These are phyloP conservation scores for Laupala kohalensis DNA, from an alignment of 1,140 invertebrate species.

Conservation along the genomic window DNA sequence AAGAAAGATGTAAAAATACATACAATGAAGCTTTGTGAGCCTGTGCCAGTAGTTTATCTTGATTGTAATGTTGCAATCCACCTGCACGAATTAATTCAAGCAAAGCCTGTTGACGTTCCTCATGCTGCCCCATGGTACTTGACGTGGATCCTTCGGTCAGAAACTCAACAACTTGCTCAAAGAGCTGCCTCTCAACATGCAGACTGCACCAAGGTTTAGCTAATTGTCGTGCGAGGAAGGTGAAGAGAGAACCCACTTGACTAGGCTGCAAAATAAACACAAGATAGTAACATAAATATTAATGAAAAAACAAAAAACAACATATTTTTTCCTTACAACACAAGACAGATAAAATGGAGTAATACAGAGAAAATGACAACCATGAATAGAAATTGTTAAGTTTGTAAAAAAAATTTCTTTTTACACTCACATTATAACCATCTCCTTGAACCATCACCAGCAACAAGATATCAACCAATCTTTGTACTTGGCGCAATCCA, in stretches of 20 bases:
- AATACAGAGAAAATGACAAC: no score
- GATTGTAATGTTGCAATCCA: conserved; percentile 46
- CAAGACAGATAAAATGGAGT: background rate
- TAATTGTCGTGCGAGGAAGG: conserved; percentile 57
- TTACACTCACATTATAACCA: conserved; percentile 30
- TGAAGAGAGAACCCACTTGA: conserved; percentile 56
- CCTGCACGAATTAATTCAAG: conserved; percentile 59
- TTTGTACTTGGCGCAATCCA: conserved; percentile 47
- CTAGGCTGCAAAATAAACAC: conserved; percentile 26
- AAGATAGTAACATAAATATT: background rate
- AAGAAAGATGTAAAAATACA: conserved; percentile 21
- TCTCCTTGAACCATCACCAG: conserved; percentile 39
- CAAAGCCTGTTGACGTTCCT: conserved; percentile 68
- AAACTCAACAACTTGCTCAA: conserved; percentile 32
- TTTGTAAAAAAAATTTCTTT: background rate
- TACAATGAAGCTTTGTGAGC: conserved; percentile 52
- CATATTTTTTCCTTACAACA: background rate
- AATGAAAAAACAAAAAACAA: background rate
- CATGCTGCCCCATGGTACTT: conserved; percentile 28
- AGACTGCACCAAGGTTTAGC: conserved; percentile 28
- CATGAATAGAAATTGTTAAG: no score
- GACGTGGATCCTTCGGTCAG: conserved; percentile 27
- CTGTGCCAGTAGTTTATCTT: conserved; percentile 39
- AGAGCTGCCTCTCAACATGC: conserved; percentile 27
- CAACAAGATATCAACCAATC: conserved; percentile 42